Percentiles rank a stretch among this genome's conserved stretches.
These are phyloP conservation scores for Odobenus rosmarus DNA, from an alignment of 2,113 vertebrate genomes.

Conservation along the genomic window DNA sequence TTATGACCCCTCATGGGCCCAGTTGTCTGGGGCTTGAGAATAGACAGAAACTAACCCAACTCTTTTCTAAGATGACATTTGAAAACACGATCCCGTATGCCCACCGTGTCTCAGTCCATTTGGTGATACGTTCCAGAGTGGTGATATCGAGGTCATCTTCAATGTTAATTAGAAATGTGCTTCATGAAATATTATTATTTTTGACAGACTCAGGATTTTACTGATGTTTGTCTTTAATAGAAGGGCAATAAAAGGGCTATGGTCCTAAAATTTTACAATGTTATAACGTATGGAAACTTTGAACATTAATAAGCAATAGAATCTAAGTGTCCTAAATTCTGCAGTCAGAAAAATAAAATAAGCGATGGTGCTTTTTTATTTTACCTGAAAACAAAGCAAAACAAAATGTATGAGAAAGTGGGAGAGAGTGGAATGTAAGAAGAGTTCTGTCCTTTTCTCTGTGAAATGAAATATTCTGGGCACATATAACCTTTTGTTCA, in stretches of 20 bases:
- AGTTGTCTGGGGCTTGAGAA: not conserved
- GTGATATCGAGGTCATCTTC: not conserved
- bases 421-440: not conserved
- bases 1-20: fast-evolving
- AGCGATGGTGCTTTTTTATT: too few relatives aligned
- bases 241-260: not conserved
- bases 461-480: not conserved
- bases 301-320: not conserved
- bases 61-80: not conserved
- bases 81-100: too few relatives aligned
- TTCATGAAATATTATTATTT: not conserved
- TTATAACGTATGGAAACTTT: not conserved
- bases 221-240: not conserved
- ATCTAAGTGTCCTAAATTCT: not conserved
- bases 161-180: not conserved
- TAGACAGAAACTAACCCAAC: not conserved
- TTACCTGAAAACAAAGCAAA: not conserved
- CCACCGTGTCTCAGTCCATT: not conserved
- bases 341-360: not conserved
- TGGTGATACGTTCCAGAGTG: not conserved
- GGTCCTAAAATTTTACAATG: not conserved
- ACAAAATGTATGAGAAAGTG: not conserved
- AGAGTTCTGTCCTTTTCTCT: not conserved
- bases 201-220: not conserved
- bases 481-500: not conserved